These are phyloP conservation scores for Paguma larvata DNA, from an alignment of 2,797 vertebrate genomes.

Conservation along the genomic window DNA sequence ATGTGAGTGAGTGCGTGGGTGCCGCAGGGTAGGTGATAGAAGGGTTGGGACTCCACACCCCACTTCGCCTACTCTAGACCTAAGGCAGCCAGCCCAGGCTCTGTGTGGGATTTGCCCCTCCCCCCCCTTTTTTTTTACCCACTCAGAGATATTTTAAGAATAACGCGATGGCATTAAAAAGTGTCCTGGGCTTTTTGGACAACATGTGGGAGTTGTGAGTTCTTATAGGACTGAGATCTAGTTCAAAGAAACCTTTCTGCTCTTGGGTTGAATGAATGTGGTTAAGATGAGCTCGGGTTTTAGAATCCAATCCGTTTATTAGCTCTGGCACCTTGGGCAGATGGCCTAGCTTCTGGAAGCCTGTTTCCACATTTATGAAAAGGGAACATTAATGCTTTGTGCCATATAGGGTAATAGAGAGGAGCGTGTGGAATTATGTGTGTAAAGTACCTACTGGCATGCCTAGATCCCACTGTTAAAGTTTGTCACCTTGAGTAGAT, in stretches of 20 bases:
- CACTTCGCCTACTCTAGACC: neutral
- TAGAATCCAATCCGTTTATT: constrained; percentile 6
- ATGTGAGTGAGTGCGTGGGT: neutral
- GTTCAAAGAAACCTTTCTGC: neutral
- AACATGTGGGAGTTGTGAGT: neutral
- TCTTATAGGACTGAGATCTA: neutral
- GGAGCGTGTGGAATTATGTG: neutral
- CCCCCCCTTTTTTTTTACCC: neutral
- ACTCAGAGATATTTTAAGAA: neutral
- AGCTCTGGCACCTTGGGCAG: neutral
- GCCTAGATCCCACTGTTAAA: neutral
- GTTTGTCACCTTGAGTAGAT: neutral
- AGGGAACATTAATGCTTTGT: neutral
- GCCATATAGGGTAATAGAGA: neutral
- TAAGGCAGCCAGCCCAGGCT: neutral
- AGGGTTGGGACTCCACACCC: neutral
- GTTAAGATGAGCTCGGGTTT: neutral
- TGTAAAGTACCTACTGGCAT: neutral
- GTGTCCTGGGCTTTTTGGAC: neutral
- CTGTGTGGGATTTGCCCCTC: neutral
- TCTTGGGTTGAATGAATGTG: neutral
- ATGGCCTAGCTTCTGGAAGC: neutral
- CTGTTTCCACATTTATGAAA: neutral
- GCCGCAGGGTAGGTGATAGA: neutral
- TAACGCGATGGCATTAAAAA: neutral